phyloP scores from a whole-genome alignment of 35 echinoderm and acorn worm genomes.

The Lytechinus pictus region DNA sequence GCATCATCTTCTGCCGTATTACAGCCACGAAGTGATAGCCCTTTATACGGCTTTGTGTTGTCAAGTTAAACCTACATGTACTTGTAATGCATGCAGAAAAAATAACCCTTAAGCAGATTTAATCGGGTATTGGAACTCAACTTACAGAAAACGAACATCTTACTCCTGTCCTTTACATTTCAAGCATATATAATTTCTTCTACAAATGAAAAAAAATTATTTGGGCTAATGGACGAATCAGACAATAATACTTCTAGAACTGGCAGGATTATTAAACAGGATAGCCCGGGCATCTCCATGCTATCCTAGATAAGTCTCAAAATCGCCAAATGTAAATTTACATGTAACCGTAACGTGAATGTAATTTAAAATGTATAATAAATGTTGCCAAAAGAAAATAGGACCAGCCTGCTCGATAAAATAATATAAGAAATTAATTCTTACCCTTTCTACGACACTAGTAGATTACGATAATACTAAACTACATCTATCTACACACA shows the following conservation, averaged over 20 bases:
- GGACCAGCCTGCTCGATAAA: not conserved
- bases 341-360: no score
- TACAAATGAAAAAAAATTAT: not conserved
- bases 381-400: not conserved
- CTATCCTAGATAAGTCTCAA: not conserved
- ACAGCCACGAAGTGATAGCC: no score
- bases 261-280: not conserved
- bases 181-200: not conserved
- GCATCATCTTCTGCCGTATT: no score
- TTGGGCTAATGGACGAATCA: not conserved
- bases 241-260: not conserved
- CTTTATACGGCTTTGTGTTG: no score
- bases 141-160: no score
- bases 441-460: not conserved
- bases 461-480: constrained; percentile 3
- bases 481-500: not conserved
- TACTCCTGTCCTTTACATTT: not conserved
- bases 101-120: no score
- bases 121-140: no score
- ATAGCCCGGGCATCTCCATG: not conserved
- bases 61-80: no score
- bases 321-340: not conserved
- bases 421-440: not conserved
- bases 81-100: no score
- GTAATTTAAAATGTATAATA: no score